Evolutionary conservation across 2,113 vertebrate species (phyloP), one percentile per base, ranked within the genome.

Genomic region (Trematocara zebra): DNA sequence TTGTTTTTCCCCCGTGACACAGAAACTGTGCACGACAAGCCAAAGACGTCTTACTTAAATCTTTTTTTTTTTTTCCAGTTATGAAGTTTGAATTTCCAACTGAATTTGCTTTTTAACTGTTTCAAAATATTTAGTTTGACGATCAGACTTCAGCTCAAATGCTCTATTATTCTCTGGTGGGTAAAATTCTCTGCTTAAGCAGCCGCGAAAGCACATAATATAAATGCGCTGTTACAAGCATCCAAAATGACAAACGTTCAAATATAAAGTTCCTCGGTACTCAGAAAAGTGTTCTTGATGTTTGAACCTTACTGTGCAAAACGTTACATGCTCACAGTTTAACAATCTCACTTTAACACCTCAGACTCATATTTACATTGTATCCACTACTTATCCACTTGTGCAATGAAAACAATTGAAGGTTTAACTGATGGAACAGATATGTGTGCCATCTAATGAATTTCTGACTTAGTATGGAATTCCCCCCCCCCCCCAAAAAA

Each of bases 381-480:
- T 49, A 49, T 28, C 20, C 20, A 72, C 2, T 15, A 10, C 0
- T 26, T 74, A 74, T 61, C 31, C 1, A 3, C 42, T 76, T 49
- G 42, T 1, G 9, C 23, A 76, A 76, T 76, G 42, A 76, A 76
- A 76, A 76, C 2, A 76, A 1, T 6, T 18, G 9, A 47, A 47
- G 14, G 14, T 47, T 74, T 47, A 47, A 7, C 40, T 47, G 67
- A 2, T 26, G 67, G 59, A 0, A 74, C 40, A 11, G 69, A 5
- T 7, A 5, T 28, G 14, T 28, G 20, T 18, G 40, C 14, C 42
- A 28, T 74, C 59, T 74, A 18, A 76, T 18, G 23, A 18, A 31
- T 76, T 31, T 76, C 23, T 18, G 17, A 0, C 0, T 18, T 74
- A 3, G 10, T 18, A 11, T 49, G 6, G 26, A 11, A 1, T 44